Conservation (phyloP, 2,888 invertebrate species). For the Drosophila atripex region DNA sequence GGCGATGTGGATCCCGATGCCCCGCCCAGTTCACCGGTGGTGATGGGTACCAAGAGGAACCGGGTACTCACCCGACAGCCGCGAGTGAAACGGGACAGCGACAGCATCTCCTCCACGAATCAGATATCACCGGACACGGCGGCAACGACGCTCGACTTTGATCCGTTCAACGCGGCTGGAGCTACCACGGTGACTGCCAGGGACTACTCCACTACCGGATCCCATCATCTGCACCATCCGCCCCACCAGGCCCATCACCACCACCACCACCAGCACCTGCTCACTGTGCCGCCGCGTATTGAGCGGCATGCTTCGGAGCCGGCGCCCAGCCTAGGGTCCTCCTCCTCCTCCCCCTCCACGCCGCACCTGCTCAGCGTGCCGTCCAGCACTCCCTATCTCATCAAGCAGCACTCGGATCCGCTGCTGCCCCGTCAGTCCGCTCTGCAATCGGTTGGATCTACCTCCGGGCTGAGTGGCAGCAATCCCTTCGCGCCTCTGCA, state of each 20-base stretch:
- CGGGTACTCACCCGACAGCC: constrained; percentile 88
- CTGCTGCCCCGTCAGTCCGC: constrained; percentile 86
- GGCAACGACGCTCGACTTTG: constrained; percentile 75
- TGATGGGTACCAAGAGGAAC: constrained; percentile 86
- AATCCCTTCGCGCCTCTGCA: constrained; percentile 83
- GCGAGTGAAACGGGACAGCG: constrained; percentile 87
- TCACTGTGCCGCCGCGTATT: constrained; percentile 85
- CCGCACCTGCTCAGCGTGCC: constrained; percentile 86
- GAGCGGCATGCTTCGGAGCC: constrained; percentile 87
- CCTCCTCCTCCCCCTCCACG: constrained; percentile 82
- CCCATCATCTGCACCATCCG: constrained; percentile 54
- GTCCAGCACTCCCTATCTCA: constrained; percentile 85
- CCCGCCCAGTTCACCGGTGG: constrained; percentile 38
- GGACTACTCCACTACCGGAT: constrained; percentile 64
- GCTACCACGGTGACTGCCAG: constrained; percentile 59
- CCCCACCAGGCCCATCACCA: constrained; percentile 42
- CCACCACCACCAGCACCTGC: constrained; percentile 74
- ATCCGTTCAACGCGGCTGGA: constrained; percentile 77
- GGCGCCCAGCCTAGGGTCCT: constrained; percentile 84
- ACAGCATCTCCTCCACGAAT: constrained; percentile 82
- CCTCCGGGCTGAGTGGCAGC: constrained; percentile 51
- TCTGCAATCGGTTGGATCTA: constrained; percentile 55
- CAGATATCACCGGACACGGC: constrained; percentile 82
- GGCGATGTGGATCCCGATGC: constrained; percentile 33
- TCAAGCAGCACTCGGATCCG: constrained; percentile 89